These are phyloP conservation scores for Myotis myotis DNA, from an alignment of 2,797 vertebrate species.

Conservation along the genomic window DNA sequence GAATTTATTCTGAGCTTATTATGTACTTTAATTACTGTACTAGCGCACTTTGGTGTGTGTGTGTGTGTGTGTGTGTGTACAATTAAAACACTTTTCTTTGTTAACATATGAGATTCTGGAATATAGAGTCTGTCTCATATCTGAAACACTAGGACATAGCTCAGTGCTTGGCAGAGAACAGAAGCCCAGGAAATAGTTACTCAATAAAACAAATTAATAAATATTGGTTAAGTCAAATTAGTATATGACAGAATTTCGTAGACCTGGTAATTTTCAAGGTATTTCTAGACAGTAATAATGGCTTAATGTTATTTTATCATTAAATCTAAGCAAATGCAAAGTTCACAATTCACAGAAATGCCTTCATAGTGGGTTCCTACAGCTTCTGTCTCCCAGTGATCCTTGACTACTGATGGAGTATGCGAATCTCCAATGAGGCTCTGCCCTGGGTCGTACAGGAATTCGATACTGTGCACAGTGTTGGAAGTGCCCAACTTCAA, in stretches of 20 bases:
- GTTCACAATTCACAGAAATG: slow-evolving; percentile 53
- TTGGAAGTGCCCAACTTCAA: slow-evolving; percentile 72
- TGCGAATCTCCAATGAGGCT: slow-evolving; percentile 56
- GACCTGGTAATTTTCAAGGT: neutral
- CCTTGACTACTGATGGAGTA: slow-evolving; percentile 63
- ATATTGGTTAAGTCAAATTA: neutral
- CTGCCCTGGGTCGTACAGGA: slow-evolving; percentile 52
- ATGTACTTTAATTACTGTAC: neutral
- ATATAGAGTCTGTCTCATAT: neutral
- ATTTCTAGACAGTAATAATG: neutral
- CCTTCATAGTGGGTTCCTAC: slow-evolving; percentile 42
- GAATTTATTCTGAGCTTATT: neutral
- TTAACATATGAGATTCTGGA: slow-evolving; percentile 4
- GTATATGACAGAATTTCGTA: neutral
- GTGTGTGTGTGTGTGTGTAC: no score
- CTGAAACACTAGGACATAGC: neutral
- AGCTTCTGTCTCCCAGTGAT: slow-evolving; percentile 56
- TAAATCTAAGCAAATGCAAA: slow-evolving; percentile 47
- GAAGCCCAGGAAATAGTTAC: neutral
- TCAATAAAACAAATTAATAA: neutral
- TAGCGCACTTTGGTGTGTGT: neutral
- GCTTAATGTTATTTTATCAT: slow-evolving; percentile 5
- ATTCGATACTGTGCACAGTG: slow-evolving; percentile 60
- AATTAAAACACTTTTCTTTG: neutral
- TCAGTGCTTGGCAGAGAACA: neutral